A percentile compares a stretch with the other conserved stretches of the same genome.
phyloP scores from a whole-genome alignment of 2,888 invertebrate genomes.

The Leptura quadrifasciata region DNA sequence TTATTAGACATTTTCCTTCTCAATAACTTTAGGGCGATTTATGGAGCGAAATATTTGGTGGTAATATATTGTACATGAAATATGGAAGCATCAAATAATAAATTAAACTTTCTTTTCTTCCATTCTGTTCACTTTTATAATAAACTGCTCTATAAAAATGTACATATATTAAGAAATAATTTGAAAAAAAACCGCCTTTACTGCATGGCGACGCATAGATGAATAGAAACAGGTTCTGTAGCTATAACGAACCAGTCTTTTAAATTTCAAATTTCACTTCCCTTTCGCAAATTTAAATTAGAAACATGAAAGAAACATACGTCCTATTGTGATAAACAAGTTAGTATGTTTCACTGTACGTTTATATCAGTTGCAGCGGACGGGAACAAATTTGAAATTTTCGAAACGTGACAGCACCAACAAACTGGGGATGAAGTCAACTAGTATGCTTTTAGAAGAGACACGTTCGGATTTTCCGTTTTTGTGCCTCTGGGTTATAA shows the following conservation, averaged over 20 bases:
- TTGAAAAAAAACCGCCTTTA: background rate
- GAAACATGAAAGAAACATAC: slow-evolving; percentile 21
- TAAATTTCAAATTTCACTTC: slow-evolving; percentile 19
- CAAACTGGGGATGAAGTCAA: slow-evolving; percentile 46
- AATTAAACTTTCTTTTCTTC: slow-evolving; percentile 4
- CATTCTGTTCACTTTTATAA: slow-evolving; percentile 11
- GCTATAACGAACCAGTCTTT: slow-evolving; percentile 2
- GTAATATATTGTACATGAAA: background rate
- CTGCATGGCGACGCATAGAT: background rate
- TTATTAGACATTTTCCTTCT: slow-evolving; percentile 17
- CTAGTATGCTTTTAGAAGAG: slow-evolving; percentile 45
- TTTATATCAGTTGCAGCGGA: slow-evolving; percentile 1
- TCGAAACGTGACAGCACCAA: slow-evolving; percentile 48
- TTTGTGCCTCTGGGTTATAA: slow-evolving; percentile 47
- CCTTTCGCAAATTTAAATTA: slow-evolving; percentile 19
- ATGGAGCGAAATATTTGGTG: background rate
- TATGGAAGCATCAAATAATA: slow-evolving; percentile 11
- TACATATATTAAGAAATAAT: slow-evolving; percentile 24
- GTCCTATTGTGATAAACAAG: slow-evolving; percentile 18
- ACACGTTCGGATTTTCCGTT: slow-evolving; percentile 47
- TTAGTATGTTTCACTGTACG: background rate
- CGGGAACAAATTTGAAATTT: slow-evolving; percentile 29
- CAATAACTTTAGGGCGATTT: background rate
- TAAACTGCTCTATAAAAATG: slow-evolving; percentile 18
- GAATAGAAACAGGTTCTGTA: slow-evolving; percentile 22